A percentile compares a stretch with the other conserved stretches of the same genome.
These are phyloP conservation scores for Penaeus japonicus DNA, from an alignment of 1,140 invertebrate species.

Conservation along the genomic window DNA sequence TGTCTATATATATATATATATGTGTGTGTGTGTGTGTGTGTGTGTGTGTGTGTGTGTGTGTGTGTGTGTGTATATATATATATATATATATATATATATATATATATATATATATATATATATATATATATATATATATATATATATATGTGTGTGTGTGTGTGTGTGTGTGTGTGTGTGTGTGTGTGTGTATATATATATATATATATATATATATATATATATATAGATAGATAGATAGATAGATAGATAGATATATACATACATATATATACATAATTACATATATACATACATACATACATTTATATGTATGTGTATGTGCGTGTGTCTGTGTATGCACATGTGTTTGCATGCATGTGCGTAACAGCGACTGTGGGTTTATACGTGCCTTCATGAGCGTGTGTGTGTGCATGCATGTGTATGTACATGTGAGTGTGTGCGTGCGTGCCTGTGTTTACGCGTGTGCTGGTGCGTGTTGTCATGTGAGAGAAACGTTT, in stretches of 20 bases:
- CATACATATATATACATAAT: no score
- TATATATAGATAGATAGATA: background rate
- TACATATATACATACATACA: no score
- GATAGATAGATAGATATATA: background rate
- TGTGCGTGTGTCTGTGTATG: background rate
- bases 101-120: background rate
- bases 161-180: background rate
- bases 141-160: background rate
- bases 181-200: background rate
- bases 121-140: background rate
- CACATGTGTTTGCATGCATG: background rate
- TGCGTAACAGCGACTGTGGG: no score
- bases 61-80: background rate
- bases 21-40: background rate
- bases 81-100: background rate
- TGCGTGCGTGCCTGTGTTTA: no score
- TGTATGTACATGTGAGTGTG: no score
- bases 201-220: background rate
- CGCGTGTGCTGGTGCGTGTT: no score
- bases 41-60: background rate
- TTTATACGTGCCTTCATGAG: no score
- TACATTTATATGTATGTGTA: background rate
- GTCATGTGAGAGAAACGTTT: no score
- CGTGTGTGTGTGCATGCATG: no score
- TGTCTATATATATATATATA: background rate